phyloP scores from a whole-genome alignment of 35 echinoderm and acorn worm genomes.

The Ptychodera flava region DNA sequence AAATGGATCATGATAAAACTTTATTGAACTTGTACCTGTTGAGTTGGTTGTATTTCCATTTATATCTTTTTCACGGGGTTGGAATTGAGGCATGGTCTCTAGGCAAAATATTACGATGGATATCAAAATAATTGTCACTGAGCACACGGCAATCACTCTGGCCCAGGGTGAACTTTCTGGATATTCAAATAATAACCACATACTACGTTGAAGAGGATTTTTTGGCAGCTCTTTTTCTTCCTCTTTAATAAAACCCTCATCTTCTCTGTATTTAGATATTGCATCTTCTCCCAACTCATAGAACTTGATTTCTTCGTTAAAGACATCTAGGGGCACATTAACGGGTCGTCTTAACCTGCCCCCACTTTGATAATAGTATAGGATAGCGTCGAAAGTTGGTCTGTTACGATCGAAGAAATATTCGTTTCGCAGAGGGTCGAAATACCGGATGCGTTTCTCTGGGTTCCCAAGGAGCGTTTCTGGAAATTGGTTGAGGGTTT shows the following conservation, averaged over 20 bases:
- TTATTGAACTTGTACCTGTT: not conserved
- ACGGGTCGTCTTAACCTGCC: constrained; percentile 77
- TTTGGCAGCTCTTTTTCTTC: constrained; percentile 74
- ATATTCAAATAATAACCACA: constrained; percentile 96
- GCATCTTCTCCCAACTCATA: constrained; percentile 93
- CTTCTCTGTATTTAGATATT: constrained; percentile 81
- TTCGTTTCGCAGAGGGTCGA: constrained; percentile 91
- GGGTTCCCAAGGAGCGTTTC: constrained; percentile 93
- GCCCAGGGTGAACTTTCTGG: constrained; percentile 83
- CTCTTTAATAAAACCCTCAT: constrained; percentile 97
- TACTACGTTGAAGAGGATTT: constrained; percentile 61
- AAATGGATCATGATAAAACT: constrained; percentile 84
- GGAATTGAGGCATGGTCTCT: constrained; percentile 98
- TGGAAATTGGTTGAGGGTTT: constrained; percentile 97
- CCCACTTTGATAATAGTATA: constrained; percentile 96
- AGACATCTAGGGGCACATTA: constrained; percentile 92
- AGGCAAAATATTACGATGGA: constrained; percentile 97
- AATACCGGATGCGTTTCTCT: constrained; percentile 80
- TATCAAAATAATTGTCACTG: constrained; percentile 84
- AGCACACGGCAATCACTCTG: constrained; percentile 81
- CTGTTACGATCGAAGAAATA: constrained; percentile 98
- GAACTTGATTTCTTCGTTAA: constrained; percentile 97
- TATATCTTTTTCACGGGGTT: too few species aligned
- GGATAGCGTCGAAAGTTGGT: constrained; percentile 95
- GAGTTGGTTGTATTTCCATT: not conserved